Conservation (phyloP, 2,797 vertebrate species). For the Amniataba percoides region DNA sequence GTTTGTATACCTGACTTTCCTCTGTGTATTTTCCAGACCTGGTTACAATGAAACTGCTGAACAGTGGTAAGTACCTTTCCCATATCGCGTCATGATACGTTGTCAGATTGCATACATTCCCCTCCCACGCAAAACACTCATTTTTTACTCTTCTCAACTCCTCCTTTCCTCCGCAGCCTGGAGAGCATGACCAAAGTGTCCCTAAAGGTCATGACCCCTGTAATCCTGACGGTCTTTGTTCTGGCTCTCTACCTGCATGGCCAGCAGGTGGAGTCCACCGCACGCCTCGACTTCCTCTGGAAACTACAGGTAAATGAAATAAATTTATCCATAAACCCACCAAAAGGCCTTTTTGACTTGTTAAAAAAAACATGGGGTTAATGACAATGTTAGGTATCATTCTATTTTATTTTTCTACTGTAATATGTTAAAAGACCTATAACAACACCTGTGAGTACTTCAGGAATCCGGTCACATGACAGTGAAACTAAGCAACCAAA, state of each 20-base stretch:
- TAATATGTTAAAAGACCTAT: neutral
- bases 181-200: conserved; percentile 87
- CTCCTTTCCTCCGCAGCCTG: conserved; percentile 75
- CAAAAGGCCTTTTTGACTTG: conserved; percentile 11
- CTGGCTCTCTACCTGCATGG: conserved; percentile 96
- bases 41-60: conserved; percentile 84
- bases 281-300: conserved; percentile 98
- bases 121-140: neutral
- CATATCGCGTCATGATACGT: neutral
- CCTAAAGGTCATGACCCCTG: conserved; percentile 92
- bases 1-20: conserved; percentile 40
- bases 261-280: conserved; percentile 97
- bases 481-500: conserved; percentile 12
- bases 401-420: neutral
- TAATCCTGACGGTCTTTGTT: conserved; percentile 94
- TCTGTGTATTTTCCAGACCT: conserved; percentile 62
- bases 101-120: conserved; percentile 1
- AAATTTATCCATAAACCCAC: neutral
- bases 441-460: conserved; percentile 8
- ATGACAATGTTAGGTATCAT: neutral
- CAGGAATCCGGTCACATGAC: conserved; percentile 6
- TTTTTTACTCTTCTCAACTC: conserved; percentile 1
- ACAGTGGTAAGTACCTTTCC: conserved; percentile 78
- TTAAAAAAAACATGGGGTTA: neutral
- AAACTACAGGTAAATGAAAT: conserved; percentile 91